Evolutionary conservation across 2,113 vertebrate genomes (phyloP), one percentile per base, ranked within the genome.

Genomic region (Plecturocebus donacophilus): DNA sequence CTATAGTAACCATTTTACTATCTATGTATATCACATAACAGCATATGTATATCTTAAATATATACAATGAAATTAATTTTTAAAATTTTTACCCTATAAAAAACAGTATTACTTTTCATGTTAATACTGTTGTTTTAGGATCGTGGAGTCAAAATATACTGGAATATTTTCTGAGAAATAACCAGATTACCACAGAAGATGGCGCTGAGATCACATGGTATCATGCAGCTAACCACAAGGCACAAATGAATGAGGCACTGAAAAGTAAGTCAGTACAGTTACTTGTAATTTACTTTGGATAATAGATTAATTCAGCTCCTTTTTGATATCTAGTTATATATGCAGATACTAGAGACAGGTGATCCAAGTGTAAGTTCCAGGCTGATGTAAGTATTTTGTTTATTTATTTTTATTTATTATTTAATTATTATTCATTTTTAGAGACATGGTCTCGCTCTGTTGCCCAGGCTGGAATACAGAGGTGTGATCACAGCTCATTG

Each of bases 201-300:
- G 99, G 98, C 0, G 98, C 98, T 1, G 98, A 99, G 71, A 96
- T 99, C n/a, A 49, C 90, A 25, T 99, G 99, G 99, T 98, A 97
- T 35, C 99, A 99, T 70, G 99, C 98, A 0, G 99, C 98, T 58
- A 99, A 99, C 98, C 99, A 97, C 98, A 98, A 98, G 70, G 92
- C 95, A 16, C 98, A 98, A 77, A 96, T 99, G 85, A 79, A 87
- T 0, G 98, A 99, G 42, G 99, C 99, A 0, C 88, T 99, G 42
- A 89, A 96, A 89, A 99, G 99, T 99, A 95, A 97, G 98, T 97
- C 77, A 38, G 30, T 61, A 20, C 10, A 66, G 35, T 92, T 79
- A 9, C 5, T 49, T 58, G 3, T 40, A 10, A 77, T 66, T 83
- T 75, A 42, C 84, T 91, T 75, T 88, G 73, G 54, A 58, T 83